Percentiles rank a stretch among this genome's conserved stretches.
phyloP scores from a whole-genome alignment of 1,140 invertebrate species.

The Hypothenemus hampei region DNA sequence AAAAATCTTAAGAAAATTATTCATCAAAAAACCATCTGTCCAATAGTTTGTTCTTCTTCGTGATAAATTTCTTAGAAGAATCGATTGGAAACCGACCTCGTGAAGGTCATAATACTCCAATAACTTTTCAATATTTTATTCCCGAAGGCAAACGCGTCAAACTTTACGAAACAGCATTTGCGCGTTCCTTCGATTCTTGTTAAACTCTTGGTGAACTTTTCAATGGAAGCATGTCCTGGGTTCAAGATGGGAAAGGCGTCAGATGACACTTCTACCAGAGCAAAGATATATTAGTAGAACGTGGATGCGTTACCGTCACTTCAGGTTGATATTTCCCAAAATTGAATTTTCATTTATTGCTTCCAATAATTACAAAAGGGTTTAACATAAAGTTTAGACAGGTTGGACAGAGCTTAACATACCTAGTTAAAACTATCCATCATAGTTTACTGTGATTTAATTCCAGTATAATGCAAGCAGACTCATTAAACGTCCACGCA shows the following conservation, averaged over 20 bases:
- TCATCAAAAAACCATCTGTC: neutral
- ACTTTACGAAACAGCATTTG: constrained; percentile 23
- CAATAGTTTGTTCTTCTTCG: neutral
- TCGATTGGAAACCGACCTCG: constrained; percentile 1
- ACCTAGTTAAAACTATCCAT: too few relatives aligned
- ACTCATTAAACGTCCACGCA: constrained; percentile 10
- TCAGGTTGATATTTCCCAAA: too few relatives aligned
- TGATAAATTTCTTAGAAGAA: neutral
- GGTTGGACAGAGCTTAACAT: neutral
- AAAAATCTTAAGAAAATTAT: neutral
- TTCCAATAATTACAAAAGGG: too few relatives aligned
- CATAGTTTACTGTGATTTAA: constrained; percentile 16
- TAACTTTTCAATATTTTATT: constrained; percentile 17
- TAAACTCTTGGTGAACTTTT: constrained; percentile 20
- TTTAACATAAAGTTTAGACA: too few relatives aligned
- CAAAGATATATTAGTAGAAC: constrained; percentile 15
- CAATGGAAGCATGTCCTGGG: constrained; percentile 13
- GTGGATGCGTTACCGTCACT: too few relatives aligned
- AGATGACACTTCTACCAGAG: constrained; percentile 20
- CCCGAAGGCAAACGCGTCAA: constrained; percentile 15
- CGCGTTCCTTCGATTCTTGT: constrained; percentile 19
- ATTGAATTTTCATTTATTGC: too few relatives aligned
- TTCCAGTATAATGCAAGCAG: too few relatives aligned
- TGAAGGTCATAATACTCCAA: constrained; percentile 19
- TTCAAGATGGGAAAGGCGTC: constrained; percentile 25